Evolutionary conservation across 1,140 invertebrate genomes (phyloP), one percentile per base, ranked within the genome.

Genomic region (Drosophila nigrodunni): DNA sequence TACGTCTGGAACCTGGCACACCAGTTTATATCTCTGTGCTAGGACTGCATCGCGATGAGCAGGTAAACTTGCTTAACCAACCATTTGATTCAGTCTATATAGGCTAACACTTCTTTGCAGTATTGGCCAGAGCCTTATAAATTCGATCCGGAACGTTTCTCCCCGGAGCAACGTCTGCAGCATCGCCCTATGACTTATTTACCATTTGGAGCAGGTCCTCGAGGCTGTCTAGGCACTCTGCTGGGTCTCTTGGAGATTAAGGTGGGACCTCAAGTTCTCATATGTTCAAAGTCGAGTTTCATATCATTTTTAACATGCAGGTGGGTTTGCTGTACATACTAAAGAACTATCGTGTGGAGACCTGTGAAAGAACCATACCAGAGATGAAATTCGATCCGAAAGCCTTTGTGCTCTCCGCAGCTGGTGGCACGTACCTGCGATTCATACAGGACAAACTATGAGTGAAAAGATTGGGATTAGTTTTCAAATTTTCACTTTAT

Each of bases 161-260:
- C 88, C 3, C 82, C 92, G 0, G 92, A 93, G 64, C 77, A 93
- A 49, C 83, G 83, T 2, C 49, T 76, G 11, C 88, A 82, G 37
- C 76, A 77, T 44, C 90, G 47, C 10, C 91, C 91, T 5, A 93
- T 83, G 71, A 82, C 93, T 0, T 94, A 93, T 83, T 54, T 92
- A 7, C 92, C 92, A 0, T 93, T 92, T 82, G 91, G 92, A 6
- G 81, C 80, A 7, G 94, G 94, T 8, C 92, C 92, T 0, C 88
- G 93, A 9, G 94, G 93, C 58, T 94, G 94, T 67, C 93, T 94
- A 62, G 94, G 93, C 76, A 86, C 88, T 77, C 91, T 95, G 47
- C 95, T 96, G 66, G 96, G 95, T 4, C 85, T 95, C 4, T 73
- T 96, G 78, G 94, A 96, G 87, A 94, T 94, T 0, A 96, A 96